Base-by-base conservation (phyloP, 2,888 invertebrate species). In the Sussaba pulchella region DNA sequence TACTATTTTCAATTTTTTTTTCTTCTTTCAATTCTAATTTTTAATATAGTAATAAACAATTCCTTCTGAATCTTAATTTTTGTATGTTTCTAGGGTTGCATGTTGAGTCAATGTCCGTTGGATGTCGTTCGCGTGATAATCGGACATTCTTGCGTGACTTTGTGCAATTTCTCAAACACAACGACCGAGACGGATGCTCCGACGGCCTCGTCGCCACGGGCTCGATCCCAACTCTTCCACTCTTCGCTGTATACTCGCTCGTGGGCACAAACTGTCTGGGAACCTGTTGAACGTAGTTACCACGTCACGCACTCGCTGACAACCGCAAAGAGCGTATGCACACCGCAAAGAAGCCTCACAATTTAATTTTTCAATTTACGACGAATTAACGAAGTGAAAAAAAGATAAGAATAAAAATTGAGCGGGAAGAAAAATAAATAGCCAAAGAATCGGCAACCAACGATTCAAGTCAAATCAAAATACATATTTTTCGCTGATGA, bases 231-330 rank as follows among this genome's bases (percentile, higher is more conserved):
- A 47, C n/a, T 39, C 10, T 39, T 31, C 50, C n/a, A 36, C 43
- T 70, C 6, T 50, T 10, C 47, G n/a, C n/a, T n/a, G n/a, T 47
- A 19, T 21, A 47, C 67, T 47, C 43, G 69, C 77, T 47, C 69
- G 36, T n/a, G 12, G 63, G 21, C 45, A 70, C 47, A 57, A 50
- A 59, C n/a, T n/a, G n/a, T 21, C 14, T 43, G 41, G 17, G 63
- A 70, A 83, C 81, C 83, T 83, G 83, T 83, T 83, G 83, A 83
- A 63, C 72, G 59, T 45, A 14, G 54, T 64, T 41, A 19, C 41
- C 31, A 17, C 14, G 17, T 12, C 69, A 75, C 75, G 72, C 78
- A 75, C 72, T 75, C 61, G 45, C 39, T 39, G 17, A 17, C 54
- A 1, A 47, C 54, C 50, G 36, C 21, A 1, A 63, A 24, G 31